Evolutionary conservation across 2,888 invertebrate species (phyloP).

Genomic region (Lacanobia wlatinum): DNA sequence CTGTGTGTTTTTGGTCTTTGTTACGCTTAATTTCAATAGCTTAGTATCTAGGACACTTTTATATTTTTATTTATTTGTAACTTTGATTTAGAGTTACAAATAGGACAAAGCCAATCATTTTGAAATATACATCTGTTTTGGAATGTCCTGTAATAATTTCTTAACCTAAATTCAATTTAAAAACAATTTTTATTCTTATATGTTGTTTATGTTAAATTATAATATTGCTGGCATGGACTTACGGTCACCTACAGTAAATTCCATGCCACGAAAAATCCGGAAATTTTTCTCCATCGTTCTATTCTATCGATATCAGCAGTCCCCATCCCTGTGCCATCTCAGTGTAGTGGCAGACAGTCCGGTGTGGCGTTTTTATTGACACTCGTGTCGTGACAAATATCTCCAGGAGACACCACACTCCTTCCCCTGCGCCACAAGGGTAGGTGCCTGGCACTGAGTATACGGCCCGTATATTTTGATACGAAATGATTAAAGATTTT

Average conservation of each 20-base stretch:
- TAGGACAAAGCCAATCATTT: neutral
- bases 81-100: neutral
- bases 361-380: slow-evolving; percentile 91
- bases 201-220: neutral
- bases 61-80: neutral
- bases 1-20: neutral
- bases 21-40: neutral
- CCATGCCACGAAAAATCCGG: neutral
- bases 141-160: no score
- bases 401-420: slow-evolving; percentile 77
- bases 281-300: neutral
- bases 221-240: neutral
- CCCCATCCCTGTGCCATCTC: slow-evolving; percentile 75
- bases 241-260: neutral
- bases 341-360: slow-evolving; percentile 87
- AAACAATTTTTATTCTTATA: neutral
- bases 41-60: no score
- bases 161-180: no score
- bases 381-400: slow-evolving; percentile 90
- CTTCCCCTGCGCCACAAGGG: slow-evolving; percentile 65
- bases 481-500: slow-evolving; percentile 51
- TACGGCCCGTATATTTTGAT: slow-evolving; percentile 62
- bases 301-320: slow-evolving; percentile 33
- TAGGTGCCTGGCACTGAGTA: slow-evolving; percentile 57
- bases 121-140: neutral